These are phyloP conservation scores for Cephalopachus bancanus DNA, from an alignment of 2,797 vertebrate species.

Conservation along the genomic window DNA sequence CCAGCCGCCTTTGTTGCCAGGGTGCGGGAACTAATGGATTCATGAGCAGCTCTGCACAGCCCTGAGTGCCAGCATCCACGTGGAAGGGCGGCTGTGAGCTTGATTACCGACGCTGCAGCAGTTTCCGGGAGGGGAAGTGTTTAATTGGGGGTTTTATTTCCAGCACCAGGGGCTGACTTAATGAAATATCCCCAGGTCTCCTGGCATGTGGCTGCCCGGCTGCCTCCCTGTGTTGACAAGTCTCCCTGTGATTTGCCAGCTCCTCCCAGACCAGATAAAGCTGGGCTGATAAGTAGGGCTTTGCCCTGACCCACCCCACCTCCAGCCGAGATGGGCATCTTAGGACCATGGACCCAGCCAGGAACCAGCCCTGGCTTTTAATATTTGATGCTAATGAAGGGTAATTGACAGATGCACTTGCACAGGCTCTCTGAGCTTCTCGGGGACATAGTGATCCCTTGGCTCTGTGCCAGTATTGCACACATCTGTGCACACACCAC, in stretches of 20 bases:
- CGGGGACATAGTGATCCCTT: neutral
- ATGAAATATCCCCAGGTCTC: conserved; percentile 82
- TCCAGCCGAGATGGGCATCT: conserved; percentile 41
- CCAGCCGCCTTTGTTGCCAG: conserved; percentile 18
- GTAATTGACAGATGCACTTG: conserved; percentile 76
- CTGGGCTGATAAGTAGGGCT: conserved; percentile 63
- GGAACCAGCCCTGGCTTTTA: conserved; percentile 78
- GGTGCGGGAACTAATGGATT: conserved; percentile 74
- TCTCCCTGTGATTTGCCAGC: conserved; percentile 71
- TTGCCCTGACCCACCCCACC: neutral
- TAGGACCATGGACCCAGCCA: conserved; percentile 64
- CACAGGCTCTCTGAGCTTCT: neutral
- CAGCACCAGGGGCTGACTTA: conserved; percentile 82
- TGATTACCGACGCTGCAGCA: conserved; percentile 62
- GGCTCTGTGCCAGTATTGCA: neutral
- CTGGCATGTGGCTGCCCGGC: conserved; percentile 65
- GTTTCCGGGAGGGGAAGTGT: conserved; percentile 79
- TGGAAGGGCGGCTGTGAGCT: conserved; percentile 71
- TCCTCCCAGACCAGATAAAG: conserved; percentile 64
- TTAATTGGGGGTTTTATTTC: conserved; percentile 85
- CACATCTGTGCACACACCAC: neutral
- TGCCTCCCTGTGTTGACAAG: conserved; percentile 68
- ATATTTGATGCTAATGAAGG: conserved; percentile 78
- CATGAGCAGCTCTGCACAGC: conserved; percentile 63
- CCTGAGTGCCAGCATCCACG: conserved; percentile 57